These are phyloP conservation scores for Heloderma charlesbogerti DNA, from an alignment of 2,113 vertebrate genomes.

Conservation along the genomic window DNA sequence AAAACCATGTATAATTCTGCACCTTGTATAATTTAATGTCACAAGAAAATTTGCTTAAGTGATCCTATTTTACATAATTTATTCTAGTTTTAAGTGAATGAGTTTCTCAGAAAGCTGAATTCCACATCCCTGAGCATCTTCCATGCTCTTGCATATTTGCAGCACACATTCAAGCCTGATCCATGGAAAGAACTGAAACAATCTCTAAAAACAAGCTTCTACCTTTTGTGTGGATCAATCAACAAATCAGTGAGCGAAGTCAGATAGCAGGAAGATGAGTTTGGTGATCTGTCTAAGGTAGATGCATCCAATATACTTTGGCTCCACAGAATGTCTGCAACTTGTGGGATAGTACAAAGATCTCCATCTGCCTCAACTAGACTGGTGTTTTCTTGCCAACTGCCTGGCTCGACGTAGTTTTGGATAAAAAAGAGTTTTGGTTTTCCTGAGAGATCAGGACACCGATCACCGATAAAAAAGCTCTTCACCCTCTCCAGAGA, in stretches of 20 bases:
- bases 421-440: conserved; percentile 96
- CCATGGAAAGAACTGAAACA: background rate
- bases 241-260: conserved; percentile 78
- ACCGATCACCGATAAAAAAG: conserved; percentile 80
- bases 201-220: conserved; percentile 32
- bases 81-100: background rate
- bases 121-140: background rate
- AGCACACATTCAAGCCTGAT: background rate
- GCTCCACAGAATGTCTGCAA: conserved; percentile 93
- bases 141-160: background rate
- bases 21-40: background rate
- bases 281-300: conserved; percentile 64
- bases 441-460: conserved; percentile 86
- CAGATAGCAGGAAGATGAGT: conserved; percentile 82
- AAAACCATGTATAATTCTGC: background rate
- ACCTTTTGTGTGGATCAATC: conserved; percentile 78
- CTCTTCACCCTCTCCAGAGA: conserved; percentile 75
- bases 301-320: conserved; percentile 81
- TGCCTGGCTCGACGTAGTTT: conserved; percentile 77
- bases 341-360: conserved; percentile 71
- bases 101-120: background rate
- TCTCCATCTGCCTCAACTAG: conserved; percentile 81
- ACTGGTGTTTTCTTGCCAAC: conserved; percentile 41
- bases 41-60: no score
- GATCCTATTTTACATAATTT: background rate